phyloP scores from a whole-genome alignment of 2,113 vertebrate genomes.

The Forbesichthys papilliferus region DNA sequence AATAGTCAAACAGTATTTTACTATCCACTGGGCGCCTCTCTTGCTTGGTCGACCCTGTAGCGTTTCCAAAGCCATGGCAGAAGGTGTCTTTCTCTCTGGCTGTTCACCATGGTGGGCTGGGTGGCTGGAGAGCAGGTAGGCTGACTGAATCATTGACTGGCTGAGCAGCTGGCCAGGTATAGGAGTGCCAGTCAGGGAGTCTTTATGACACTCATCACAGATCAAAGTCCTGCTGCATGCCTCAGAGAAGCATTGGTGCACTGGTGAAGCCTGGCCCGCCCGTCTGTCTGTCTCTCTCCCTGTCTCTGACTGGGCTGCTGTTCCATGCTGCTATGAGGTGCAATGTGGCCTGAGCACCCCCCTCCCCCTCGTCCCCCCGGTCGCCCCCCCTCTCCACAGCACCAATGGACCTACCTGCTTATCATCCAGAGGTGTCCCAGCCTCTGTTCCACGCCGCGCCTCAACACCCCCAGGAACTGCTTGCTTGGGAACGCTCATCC shows the following conservation, averaged over 20 bases:
- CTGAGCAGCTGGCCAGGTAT: conserved; percentile 40
- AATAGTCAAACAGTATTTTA: background rate
- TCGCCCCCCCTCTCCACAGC: conserved; percentile 14
- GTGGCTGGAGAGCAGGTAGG: conserved; percentile 1
- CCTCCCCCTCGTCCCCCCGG: conserved; percentile 18
- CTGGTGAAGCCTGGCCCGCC: conserved; percentile 42
- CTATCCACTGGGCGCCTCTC: conserved; percentile 41
- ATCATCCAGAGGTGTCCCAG: conserved; percentile 45
- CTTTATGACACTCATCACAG: conserved; percentile 73
- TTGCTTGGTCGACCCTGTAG: conserved; percentile 25
- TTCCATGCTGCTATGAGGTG: conserved; percentile 50
- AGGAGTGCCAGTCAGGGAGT: conserved; percentile 77
- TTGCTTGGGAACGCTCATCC: conserved; percentile 56
- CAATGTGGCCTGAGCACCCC: conserved; percentile 25
- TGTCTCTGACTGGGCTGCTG: conserved; percentile 37
- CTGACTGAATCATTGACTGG: conserved; percentile 24
- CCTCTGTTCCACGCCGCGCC: conserved; percentile 23
- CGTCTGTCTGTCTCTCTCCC: conserved; percentile 34
- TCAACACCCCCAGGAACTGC: conserved; percentile 38
- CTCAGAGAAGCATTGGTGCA: conserved; percentile 66
- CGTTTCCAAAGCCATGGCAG: conserved; percentile 36
- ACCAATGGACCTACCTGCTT: conserved; percentile 66
- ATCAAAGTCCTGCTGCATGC: conserved; percentile 73
- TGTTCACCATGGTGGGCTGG: conserved; percentile 7
- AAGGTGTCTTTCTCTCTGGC: conserved; percentile 45